Evolutionary conservation across 2,888 invertebrate species (phyloP), one percentile per base, ranked within the genome.

Genomic region (Nomada fabriciana): DNA sequence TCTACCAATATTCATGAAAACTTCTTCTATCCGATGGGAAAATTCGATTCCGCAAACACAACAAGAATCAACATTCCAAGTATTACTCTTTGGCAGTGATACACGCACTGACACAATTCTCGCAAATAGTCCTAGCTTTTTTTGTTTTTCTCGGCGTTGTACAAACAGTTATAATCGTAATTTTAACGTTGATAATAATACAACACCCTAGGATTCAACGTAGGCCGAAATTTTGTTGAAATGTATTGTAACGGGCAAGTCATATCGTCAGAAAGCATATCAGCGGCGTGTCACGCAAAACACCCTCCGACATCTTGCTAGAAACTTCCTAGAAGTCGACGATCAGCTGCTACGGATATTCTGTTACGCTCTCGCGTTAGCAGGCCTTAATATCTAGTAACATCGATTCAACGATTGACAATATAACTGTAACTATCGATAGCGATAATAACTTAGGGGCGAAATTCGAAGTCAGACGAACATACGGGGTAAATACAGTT

Each of bases 251-350:
- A 90, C 78, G 88, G 90, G 90, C 90, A 91, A 92, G 89, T 92
- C 92, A 93, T 93, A 91, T 92, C 91, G 90, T 88, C 85, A 82
- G 86, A 83, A 82, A 83, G 70, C 87, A 85, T 86, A 87, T 76
- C 84, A 89, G 84, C 89, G 84, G 86, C 83, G 83, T 89, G 86
- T 91, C 90, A 86, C 92, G 91, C 91, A 90, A 92, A 92, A 92
- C 91, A 92, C 91, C 90, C 91, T 90, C 93, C 93, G 93, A 93
- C 93, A 93, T 93, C 91, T 93, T 93, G 90, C 88, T 89, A 89
- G 86, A 91, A 91, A 91, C 89, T 91, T 91, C 89, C 91, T 90
- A 91, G 91, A 90, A 90, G 88, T 89, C 88, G 84, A 87, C 83
- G 86, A 82, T 86, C 86, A 81, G 80, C 86, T 83, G 76, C 77